Evolutionary conservation across 2,113 vertebrate species (phyloP), one percentile per base, ranked within the genome.

Genomic region (Elaphurus davidianus): DNA sequence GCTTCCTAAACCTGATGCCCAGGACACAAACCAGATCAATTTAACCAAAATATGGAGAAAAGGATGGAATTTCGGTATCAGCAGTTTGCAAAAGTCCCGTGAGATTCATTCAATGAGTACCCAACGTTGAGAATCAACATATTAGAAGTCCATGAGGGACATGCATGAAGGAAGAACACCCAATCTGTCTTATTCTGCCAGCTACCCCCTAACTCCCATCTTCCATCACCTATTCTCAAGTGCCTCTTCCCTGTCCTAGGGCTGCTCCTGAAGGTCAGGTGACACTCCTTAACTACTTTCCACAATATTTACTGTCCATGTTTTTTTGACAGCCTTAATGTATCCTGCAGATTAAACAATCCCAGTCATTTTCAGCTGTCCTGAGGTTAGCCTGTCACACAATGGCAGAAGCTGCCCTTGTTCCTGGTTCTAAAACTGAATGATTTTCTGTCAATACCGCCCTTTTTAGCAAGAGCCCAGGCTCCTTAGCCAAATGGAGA

Each of bases 401-500:
- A 64, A 93, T 7, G 27, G 54, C 54, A 99, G 97, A 98, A 98
- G 94, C 97, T 96, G 78, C 97, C 97, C 98, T 98, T 99, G 97
- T 94, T 97, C 98, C 97, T 97, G 96, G 19, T 86, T 98, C 97
- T 98, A 99, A 74, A 74, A 98, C 98, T 97, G 98, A 99, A 99
- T 97, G 98, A 99, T 98, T 99, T 99, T 98, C 98, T 98, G 98
- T 99, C 99, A 99, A 99, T 99, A 99, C 98, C 98, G 98, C 98
- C 98, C 84, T 99, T 99, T 99, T 98, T 98, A 98, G 98, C 98
- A 98, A 98, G 9, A 97, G 97, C 98, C 98, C 98, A 98, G 98
- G 98, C 98, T 99, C 98, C 99, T 99, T 99, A 99, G 99, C 99
- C 99, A 99, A 99, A 99, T 99, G 99, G 99, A 99, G 99, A 98